Evolutionary conservation across 2,888 invertebrate species (phyloP), one percentile per base, ranked within the genome.

Genomic region (Cantharis rufa): DNA sequence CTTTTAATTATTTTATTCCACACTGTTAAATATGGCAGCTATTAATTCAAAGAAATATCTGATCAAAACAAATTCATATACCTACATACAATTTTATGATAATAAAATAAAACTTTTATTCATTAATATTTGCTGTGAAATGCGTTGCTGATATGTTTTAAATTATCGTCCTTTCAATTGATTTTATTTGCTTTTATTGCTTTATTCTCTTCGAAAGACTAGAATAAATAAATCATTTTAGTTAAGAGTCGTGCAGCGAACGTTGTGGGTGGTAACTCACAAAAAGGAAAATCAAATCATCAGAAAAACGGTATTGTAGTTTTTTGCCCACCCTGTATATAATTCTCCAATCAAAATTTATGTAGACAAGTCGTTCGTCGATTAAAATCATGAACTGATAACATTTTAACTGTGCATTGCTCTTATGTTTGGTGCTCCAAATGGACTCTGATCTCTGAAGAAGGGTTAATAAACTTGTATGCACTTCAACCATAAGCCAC

Each of bases 1-100:
- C 76, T 76, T 76, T 78, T 76, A 78, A 78, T 78, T 78, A 78
- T 78, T 78, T 78, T 76, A 76, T 74, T 74, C 78, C 72, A 77
- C 77, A 77, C 77, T 77, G 77, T 77, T 77, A 77, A 77, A 77
- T 77, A 77, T 77, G 77, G 77, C 77, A 77, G 77, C 77, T 74
- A 77, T 77, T 77, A 77, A 77, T 77, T 77, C 74, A 72, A 71
- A 62, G 69, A 76, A 77, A 72, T 77, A 77, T 77, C 77, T 77
- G 77, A 77, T 77, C 74, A 72, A 72, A 77, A 71, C 32, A 69
- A 77, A 70, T 69, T 77, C 77, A 71, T 77, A 74, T 77, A 77
- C 64, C 48, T 48, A 48, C 48, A n/a, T 48, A 48, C 48, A 48
- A 62, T 74, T 66, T 77, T 77, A 74, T 72, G 72, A 69, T 74